These are phyloP conservation scores for Diaperis boleti DNA, from an alignment of 2,888 invertebrate species.

Conservation along the genomic window DNA sequence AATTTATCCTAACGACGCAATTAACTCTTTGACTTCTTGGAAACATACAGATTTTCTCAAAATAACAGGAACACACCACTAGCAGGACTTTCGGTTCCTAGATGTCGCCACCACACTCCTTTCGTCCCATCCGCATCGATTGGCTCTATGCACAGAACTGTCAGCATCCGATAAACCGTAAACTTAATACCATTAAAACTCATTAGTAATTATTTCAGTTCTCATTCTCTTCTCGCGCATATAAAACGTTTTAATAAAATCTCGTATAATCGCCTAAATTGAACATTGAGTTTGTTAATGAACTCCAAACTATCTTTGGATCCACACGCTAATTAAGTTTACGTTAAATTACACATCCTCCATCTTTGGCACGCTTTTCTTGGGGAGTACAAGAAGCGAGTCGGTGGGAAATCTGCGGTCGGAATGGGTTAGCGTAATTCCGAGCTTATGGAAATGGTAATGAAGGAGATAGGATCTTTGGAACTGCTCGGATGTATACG, in stretches of 20 bases:
- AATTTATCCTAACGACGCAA: not conserved
- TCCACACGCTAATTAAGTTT: slow-evolving; percentile 34
- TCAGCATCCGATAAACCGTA: slow-evolving; percentile 4
- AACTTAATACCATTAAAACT: slow-evolving; percentile 15
- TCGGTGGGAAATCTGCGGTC: slow-evolving; percentile 10
- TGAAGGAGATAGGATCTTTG: slow-evolving; percentile 1
- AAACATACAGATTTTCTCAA: not conserved
- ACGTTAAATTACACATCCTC: slow-evolving; percentile 36
- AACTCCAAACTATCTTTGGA: slow-evolving; percentile 35
- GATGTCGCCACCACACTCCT: not conserved
- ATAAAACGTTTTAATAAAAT: slow-evolving; percentile 32
- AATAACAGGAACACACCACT: too few species aligned
- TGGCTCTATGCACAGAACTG: not conserved
- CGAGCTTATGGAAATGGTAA: slow-evolving; percentile 3
- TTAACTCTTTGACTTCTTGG: not conserved
- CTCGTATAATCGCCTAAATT: slow-evolving; percentile 19
- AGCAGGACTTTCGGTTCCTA: too few species aligned
- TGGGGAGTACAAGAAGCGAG: slow-evolving; percentile 8
- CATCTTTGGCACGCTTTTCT: slow-evolving; percentile 26
- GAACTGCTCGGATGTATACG: not conserved
- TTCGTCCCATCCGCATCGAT: slow-evolving; percentile 1
- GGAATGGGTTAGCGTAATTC: slow-evolving; percentile 18
- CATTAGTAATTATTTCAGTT: slow-evolving; percentile 17
- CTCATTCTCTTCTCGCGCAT: slow-evolving; percentile 3
- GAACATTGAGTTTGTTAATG: slow-evolving; percentile 32